Evolutionary conservation across 2,113 vertebrate genomes (phyloP), one percentile per base, ranked within the genome.

Genomic region (Rhynchopsitta pachyrhyncha): DNA sequence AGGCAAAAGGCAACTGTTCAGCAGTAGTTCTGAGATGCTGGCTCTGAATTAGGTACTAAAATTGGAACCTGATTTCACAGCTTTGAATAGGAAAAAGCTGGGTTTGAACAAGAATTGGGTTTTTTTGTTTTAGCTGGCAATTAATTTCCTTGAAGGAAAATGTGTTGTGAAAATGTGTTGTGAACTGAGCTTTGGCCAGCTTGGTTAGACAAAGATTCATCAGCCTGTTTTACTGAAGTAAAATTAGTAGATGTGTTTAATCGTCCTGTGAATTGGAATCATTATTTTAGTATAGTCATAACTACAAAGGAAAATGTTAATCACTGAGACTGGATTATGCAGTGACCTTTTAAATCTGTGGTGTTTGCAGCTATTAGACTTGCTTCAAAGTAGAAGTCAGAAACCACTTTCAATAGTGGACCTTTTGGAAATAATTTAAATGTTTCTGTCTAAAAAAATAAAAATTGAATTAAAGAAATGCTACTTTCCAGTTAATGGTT

Each of bases 311-410:
- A 69, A 88, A 91, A 86, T 88, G 64, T 76, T 95, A 81, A 96
- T 94, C 88, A 71, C 68, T 63, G 79, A 74, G 64, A 59, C 6
- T 83, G 85, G 73, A 70, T 97, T 95, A 49, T 70, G 79, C 71
- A 64, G 80, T 93, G 95, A 96, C 95, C 95, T 94, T 97, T 94
- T 67, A 74, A 84, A 81, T 63, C 76, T 14, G 6, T 78, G 60
- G 24, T 68, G 71, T 78, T 78, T 86, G 80, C 47, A 92, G 60
- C 68, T 86, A 7, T 37, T 75, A 81, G 35, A 16, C 13, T 64
- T 79, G 47, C 70, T 94, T 96, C 86, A 49, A 93, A 92, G 64
- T 47, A 64, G 75, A 39, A 92, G 73, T 22, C 2, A 3, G 59
- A 85, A 91, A 82, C 17, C 14, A 63, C 64, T 82, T 93, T 50